A percentile compares a stretch with the other conserved stretches of the same genome.
Conservation (phyloP, 2,113 vertebrate genomes). For the Clarias macrocephalus region DNA sequence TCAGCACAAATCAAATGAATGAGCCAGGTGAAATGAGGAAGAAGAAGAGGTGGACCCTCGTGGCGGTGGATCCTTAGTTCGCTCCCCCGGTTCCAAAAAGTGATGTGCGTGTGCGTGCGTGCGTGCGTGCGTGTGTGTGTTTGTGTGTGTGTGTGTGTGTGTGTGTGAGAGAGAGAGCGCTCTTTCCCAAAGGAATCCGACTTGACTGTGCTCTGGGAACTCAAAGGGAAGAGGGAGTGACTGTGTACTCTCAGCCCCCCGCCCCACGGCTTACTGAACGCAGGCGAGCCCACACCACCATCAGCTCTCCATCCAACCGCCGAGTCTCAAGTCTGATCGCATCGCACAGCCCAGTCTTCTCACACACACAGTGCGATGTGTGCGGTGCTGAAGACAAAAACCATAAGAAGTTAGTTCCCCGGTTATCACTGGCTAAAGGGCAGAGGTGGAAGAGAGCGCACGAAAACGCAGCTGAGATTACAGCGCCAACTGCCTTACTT, state of each 20-base stretch:
- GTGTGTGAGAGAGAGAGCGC: slow-evolving; percentile 40
- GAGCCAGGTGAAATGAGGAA: slow-evolving; percentile 58
- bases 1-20: slow-evolving; percentile 62
- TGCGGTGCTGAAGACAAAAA: slow-evolving; percentile 30
- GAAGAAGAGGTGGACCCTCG: slow-evolving; percentile 64
- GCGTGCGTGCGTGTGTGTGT: no score
- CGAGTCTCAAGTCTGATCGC: slow-evolving; percentile 52
- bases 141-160: neutral
- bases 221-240: slow-evolving; percentile 76
- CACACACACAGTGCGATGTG: slow-evolving; percentile 17
- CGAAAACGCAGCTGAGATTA: neutral
- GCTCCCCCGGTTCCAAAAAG: slow-evolving; percentile 65
- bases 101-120: slow-evolving; percentile 72
- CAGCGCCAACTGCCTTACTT: neutral
- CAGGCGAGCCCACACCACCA: slow-evolving; percentile 62
- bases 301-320: slow-evolving; percentile 57
- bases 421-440: slow-evolving; percentile 12
- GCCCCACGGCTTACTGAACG: slow-evolving; percentile 57
- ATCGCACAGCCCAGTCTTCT: slow-evolving; percentile 64
- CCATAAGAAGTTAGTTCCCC: neutral
- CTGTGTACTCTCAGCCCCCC: slow-evolving; percentile 59
- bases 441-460: slow-evolving; percentile 8
- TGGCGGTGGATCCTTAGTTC: slow-evolving; percentile 67
- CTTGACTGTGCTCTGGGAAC: slow-evolving; percentile 81
- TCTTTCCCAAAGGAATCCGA: slow-evolving; percentile 83